Evolutionary conservation across 2,113 vertebrate genomes (phyloP), one percentile per base, ranked within the genome.

Genomic region (Falcunculus frontatus): DNA sequence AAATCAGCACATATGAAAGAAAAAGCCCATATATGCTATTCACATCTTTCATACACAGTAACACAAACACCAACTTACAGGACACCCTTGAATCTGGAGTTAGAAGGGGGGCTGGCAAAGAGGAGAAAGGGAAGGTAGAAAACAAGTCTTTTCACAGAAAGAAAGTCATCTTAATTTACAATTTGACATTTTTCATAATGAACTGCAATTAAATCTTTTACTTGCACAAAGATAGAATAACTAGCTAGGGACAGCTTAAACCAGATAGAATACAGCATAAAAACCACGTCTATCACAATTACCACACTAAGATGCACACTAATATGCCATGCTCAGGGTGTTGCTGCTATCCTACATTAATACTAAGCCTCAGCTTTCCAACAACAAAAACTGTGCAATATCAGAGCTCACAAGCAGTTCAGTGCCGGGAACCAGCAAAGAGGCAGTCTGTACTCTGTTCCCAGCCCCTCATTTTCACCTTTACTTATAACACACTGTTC

Each of bases 161-260:
- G 42, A 10, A 83, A 73, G n/a, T 21, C 0, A 0, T 77, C 56
- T 87, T 74, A 35, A 55, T 89, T 84, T 84, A 89, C 60, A 84
- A 35, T 78, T 27, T 77, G 32, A 46, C 56, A 25, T 94, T 89
- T 77, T 84, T 94, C 64, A 23, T 59, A 59, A 75, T 3, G 12
- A 78, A 33, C 30, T 59, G 60, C 78, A 91, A 81, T 74, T 93
- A 62, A 23, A 81, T 55, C 56, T 57, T 33, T 15, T 50, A 30
- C 73, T 89, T 81, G 55, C 77, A 88, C 39, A 42, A 91, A 83
- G 50, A 64, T 56, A 93, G 63, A 85, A 44, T 74, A 93, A 78
- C 59, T 52, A 91, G 13, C 17, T 21, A 65, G 20, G 7, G 33
- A 70, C 32, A 49, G 46, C 44, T 92, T 53, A 69, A 84, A 77